These are phyloP conservation scores for Brenthis ino DNA, from an alignment of 2,888 invertebrate genomes.

Conservation along the genomic window DNA sequence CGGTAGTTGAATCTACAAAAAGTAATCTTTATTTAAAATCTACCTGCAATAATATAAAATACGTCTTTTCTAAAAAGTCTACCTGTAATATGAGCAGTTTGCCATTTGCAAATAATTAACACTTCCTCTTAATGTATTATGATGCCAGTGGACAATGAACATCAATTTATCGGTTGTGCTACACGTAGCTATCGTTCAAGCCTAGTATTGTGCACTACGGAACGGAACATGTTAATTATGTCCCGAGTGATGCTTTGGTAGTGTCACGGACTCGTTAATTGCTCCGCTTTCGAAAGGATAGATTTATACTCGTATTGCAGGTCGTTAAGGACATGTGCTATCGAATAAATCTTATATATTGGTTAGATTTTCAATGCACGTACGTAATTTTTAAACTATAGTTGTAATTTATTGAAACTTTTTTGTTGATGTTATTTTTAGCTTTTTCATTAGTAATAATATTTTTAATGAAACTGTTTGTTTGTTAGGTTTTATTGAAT, in stretches of 20 bases:
- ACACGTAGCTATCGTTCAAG: conserved; percentile 48
- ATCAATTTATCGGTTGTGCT: conserved; percentile 51
- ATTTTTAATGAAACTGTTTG: no score
- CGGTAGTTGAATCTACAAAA: no score
- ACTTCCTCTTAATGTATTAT: conserved; percentile 25
- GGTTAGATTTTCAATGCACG: conserved; percentile 20
- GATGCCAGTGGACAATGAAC: conserved; percentile 35
- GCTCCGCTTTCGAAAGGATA: conserved; percentile 41
- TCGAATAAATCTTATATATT: conserved; percentile 32
- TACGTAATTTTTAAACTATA: background rate
- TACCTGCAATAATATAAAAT: no score
- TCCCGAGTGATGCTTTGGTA: conserved; percentile 54
- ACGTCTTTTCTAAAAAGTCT: no score
- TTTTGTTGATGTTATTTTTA: background rate
- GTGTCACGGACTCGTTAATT: conserved; percentile 62
- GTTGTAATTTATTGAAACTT: background rate
- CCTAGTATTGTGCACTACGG: conserved; percentile 39
- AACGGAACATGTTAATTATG: conserved; percentile 66
- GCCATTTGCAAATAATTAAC: conserved; percentile 5
- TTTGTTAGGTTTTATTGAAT: no score
- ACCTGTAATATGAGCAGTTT: background rate
- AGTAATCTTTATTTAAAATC: no score
- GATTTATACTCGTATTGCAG: conserved; percentile 36
- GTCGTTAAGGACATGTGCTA: conserved; percentile 32
- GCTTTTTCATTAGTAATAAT: background rate